Evolutionary conservation across 2,888 invertebrate genomes (phyloP).

Genomic region (Eristalis arbustorum): DNA sequence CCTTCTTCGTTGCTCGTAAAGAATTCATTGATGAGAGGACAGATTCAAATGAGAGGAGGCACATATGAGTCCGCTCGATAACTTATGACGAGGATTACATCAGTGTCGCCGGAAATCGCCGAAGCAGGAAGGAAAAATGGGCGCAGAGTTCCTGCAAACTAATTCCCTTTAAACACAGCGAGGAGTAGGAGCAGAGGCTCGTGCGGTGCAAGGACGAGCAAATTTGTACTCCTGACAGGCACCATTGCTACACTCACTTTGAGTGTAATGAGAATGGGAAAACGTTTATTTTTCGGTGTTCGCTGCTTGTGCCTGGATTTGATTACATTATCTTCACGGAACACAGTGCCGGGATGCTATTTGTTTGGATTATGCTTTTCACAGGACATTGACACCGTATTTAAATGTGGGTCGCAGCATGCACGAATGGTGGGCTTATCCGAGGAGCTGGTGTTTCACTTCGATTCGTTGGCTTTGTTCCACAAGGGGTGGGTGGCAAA

Average conservation of each 20-base stretch:
- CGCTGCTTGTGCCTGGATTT: not conserved
- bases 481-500: not conserved
- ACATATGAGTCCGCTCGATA: not conserved
- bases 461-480: not conserved
- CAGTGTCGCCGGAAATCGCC: not conserved
- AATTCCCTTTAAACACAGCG: not conserved
- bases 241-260: not conserved
- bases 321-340: conserved; percentile 5
- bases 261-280: conserved; percentile 23
- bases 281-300: not conserved
- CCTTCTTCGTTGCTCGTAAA: not conserved
- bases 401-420: conserved; percentile 16
- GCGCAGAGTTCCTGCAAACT: not conserved
- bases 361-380: conserved; percentile 9
- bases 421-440: not conserved
- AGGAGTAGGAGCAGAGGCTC: too few species aligned
- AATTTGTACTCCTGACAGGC: conserved; percentile 25
- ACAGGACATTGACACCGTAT: conserved; percentile 32
- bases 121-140: not conserved
- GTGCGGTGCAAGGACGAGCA: conserved; percentile 3
- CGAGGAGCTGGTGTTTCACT: not conserved
- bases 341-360: not conserved
- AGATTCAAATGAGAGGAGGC: not conserved
- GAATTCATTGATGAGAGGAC: not conserved
- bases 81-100: not conserved